These are phyloP conservation scores for Mormyrops boulengeri DNA, from an alignment of 2,797 vertebrate species.

Conservation along the genomic window DNA sequence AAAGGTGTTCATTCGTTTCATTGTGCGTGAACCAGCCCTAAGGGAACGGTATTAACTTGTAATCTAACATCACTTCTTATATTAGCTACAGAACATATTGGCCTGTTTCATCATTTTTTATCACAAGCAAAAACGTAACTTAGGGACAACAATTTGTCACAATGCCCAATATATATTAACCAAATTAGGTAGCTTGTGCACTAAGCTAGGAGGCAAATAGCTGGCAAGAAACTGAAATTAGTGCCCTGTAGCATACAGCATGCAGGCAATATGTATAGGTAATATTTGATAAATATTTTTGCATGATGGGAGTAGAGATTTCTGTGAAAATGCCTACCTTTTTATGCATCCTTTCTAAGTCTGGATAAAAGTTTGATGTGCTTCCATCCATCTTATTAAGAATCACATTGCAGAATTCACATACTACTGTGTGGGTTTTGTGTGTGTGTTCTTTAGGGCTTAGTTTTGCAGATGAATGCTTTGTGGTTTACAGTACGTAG, in stretches of 20 bases:
- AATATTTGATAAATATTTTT: too few relatives aligned
- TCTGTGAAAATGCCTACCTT: background rate
- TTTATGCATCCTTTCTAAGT: background rate
- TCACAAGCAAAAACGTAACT: background rate
- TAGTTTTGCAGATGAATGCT: background rate
- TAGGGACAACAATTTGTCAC: background rate
- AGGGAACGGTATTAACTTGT: too few relatives aligned
- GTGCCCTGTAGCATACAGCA: background rate
- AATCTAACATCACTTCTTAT: background rate
- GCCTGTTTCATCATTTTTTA: background rate
- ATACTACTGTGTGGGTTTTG: background rate
- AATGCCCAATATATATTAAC: background rate
- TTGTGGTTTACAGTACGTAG: too few relatives aligned
- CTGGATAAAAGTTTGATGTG: background rate
- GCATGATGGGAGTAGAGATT: background rate
- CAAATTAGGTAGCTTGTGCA: background rate
- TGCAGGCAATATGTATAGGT: too few relatives aligned
- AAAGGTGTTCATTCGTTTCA: too few relatives aligned
- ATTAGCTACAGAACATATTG: background rate
- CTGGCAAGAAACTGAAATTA: background rate
- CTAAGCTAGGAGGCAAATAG: background rate
- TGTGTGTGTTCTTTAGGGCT: background rate
- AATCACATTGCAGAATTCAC: background rate
- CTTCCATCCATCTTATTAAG: background rate
- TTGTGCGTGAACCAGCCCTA: too few relatives aligned